Base-by-base conservation (phyloP, 2,888 invertebrate species). In the Agrotis ipsilon region DNA sequence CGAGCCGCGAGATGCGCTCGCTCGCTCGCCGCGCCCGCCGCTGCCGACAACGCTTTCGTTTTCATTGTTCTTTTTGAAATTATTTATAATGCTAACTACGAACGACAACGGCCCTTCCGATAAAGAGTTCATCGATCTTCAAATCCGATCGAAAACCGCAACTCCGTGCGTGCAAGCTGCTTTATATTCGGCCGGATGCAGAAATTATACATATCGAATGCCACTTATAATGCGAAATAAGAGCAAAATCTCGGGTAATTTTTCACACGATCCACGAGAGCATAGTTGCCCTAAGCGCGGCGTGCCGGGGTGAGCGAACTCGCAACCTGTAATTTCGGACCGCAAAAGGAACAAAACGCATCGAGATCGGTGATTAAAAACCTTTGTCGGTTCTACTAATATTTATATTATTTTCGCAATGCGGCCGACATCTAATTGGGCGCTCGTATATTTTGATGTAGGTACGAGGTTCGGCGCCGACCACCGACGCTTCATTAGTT, bases 311-410 rank as follows among this genome's bases (percentile, higher is more conserved):
- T 96, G 92, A 96, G 91, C 94, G 96, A 96, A 94, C 96, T 92
- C 92, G 89, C 94, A 93, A 94, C 92, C 95, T 94, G 96, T 94
- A 96, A 96, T 96, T 96, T 96, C 88, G 95, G 95, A 96, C 96
- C 96, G 96, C 96, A 96, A 96, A 96, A 96, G 91, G 94, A 95
- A 90, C 91, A 95, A 95, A 92, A 94, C 90, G 91, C 90, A 93
- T 92, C 90, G 91, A 91, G 95, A 96, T 96, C 92, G 94, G 95
- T 95, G 96, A 96, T 96, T 96, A 96, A 95, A 95, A 96, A 94
- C 95, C 95, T 96, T 96, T 96, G 96, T 96, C 96, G 96, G 96
- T 94, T 96, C 96, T 96, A 96, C 96, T 96, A 96, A 96, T 96
- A 96, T 96, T 96, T 96, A 96, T 96, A 96, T 90, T 90, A 90